Conservation (phyloP, 2,888 invertebrate genomes). For the Stomorhina lunata region DNA sequence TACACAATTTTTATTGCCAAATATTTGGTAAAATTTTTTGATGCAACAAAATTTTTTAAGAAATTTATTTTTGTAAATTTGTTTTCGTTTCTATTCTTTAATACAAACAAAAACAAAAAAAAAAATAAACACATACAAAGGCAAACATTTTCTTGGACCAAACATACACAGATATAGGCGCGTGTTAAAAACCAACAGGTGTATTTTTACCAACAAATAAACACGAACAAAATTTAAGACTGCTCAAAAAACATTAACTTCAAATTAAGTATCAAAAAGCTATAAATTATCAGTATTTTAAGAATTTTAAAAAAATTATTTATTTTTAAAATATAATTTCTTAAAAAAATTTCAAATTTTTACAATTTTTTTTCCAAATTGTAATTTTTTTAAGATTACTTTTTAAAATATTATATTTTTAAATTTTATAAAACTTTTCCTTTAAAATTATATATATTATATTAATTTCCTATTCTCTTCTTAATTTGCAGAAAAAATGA, state of each 20-base stretch:
- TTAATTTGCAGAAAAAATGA: constrained; percentile 78
- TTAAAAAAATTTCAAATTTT: background rate
- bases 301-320: background rate
- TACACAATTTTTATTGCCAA: no score
- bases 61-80: no score
- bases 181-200: constrained; percentile 60
- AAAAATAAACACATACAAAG: background rate
- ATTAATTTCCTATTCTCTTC: background rate
- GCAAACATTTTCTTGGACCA: background rate
- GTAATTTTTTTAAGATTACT: background rate
- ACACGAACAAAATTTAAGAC: constrained; percentile 20
- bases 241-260: constrained; percentile 11
- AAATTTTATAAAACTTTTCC: background rate
- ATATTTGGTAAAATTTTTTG: no score
- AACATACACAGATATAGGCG: constrained; percentile 8
- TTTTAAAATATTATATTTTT: background rate
- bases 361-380: background rate
- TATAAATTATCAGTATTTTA: no score
- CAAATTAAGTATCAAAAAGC: constrained; percentile 33
- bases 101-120: constrained; percentile 12
- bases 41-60: no score
- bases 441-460: background rate
- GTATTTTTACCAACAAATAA: constrained; percentile 31
- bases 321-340: background rate
- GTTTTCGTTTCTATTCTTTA: no score